A percentile compares a stretch with the other conserved stretches of the same genome.
phyloP scores from a whole-genome alignment of 2,113 vertebrate species.

The pig (Sus scrofa) region DNA sequence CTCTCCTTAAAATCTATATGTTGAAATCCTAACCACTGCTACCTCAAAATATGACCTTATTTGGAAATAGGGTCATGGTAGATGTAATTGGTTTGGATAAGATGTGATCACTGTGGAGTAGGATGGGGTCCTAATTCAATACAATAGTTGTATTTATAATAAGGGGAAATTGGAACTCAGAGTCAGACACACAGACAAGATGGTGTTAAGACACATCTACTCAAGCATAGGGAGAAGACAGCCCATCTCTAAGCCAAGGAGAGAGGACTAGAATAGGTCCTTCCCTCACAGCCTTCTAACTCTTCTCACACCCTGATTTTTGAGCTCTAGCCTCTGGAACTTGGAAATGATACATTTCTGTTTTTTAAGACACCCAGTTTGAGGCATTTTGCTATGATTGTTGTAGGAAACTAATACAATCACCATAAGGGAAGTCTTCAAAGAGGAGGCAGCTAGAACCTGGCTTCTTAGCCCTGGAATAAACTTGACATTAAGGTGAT shows the following conservation, averaged over 20 bases:
- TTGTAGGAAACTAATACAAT: neutral
- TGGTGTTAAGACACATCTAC: neutral
- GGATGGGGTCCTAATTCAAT: neutral
- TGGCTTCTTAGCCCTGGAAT: rapidly evolving
- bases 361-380: neutral
- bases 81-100: neutral
- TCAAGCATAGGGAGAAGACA: neutral
- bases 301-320: neutral
- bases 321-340: neutral
- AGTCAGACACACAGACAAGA: neutral
- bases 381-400: neutral
- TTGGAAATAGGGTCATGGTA: neutral
- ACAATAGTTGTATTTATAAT: neutral
- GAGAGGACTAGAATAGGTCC: neutral
- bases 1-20: neutral
- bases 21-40: neutral
- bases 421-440: neutral
- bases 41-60: neutral
- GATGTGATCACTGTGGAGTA: neutral
- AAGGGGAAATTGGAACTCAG: neutral
- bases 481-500: neutral
- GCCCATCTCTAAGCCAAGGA: neutral
- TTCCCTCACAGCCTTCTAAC: neutral
- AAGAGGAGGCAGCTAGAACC: neutral
- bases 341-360: neutral